These are phyloP conservation scores for Centropus unirufus DNA, from an alignment of 2,113 vertebrate genomes.

Conservation along the genomic window DNA sequence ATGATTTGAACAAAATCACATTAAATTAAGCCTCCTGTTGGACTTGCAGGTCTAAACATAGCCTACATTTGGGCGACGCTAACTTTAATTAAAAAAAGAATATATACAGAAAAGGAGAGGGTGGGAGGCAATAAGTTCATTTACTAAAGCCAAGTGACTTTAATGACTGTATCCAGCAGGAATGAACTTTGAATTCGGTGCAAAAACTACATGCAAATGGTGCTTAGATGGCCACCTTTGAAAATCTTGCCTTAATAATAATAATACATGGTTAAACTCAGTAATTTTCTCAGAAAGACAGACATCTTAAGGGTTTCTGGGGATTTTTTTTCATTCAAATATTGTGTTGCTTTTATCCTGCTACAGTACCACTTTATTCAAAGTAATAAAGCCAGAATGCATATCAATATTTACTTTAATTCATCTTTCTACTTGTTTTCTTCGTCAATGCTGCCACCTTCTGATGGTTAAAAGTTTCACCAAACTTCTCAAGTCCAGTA, in stretches of 20 bases:
- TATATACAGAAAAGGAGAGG: accelerated
- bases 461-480: slow-evolving; percentile 42
- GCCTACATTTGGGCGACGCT: neutral
- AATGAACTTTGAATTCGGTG: neutral
- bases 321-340: slow-evolving; percentile 8
- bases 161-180: neutral
- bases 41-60: neutral
- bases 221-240: neutral
- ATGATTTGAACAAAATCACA: neutral
- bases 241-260: slow-evolving; percentile 5
- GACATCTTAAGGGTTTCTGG: neutral
- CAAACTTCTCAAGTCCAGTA: neutral
- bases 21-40: neutral
- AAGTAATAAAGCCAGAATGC: neutral
- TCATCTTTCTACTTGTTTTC: slow-evolving; percentile 44
- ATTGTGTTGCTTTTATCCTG: slow-evolving; percentile 36
- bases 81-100: neutral
- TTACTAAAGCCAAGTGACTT: neutral
- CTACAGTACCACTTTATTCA: slow-evolving; percentile 21
- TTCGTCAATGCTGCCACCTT: slow-evolving; percentile 82
- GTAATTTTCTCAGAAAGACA: slow-evolving; percentile 23
- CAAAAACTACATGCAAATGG: neutral
- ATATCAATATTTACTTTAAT: neutral
- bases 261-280: neutral
- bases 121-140: neutral